Evolutionary conservation across 2,888 invertebrate genomes (phyloP), one percentile per base, ranked within the genome.

Genomic region (Lithophane semibrunnea): DNA sequence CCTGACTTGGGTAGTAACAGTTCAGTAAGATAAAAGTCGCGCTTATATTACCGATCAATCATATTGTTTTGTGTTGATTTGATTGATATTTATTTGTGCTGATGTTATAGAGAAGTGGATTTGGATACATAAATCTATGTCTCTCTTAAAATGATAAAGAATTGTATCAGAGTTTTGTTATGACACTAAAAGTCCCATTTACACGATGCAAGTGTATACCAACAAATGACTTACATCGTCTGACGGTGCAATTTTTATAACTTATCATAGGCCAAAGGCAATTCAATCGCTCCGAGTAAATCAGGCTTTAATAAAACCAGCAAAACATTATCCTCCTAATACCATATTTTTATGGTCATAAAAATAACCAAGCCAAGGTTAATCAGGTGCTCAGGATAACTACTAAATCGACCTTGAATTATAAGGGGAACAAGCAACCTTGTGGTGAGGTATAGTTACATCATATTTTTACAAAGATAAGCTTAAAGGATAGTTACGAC

Each of bases 401-500:
- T 49, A 18, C 16, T 52, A 9, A 42, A 56, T 21, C 0, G 4
- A 21, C 58, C 79, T 54, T 75, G 52, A 58, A 64, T 37, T 49
- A 58, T 58, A 44, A 68, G 8, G 16, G 52, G 2, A 49, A 54
- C 12, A 47, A 24, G 8, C 5, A 44, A n/a, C 49, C 76, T 82
- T 49, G 54, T 12, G 49, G 12, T 67, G 29, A 54, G 21, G 29
- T 29, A n/a, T 9, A 9, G 16, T 58, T 47, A 37, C 52, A 24
- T 52, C 16, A 74, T n/a, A 47, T 16, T 56, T 75, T 63, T 58
- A 13, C 56, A 7, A 49, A 4, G 3, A 37, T 49, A 49, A 49
- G 29, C 75, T 74, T 16, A 29, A 18, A 67, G 44, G 56, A 76
- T 75, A 75, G 24, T 75, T 82, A 18, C 56, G 1, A 67, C 56